These are phyloP conservation scores for Pocillopora damicornis DNA, from an alignment of 64 coral and sea anemone species.

Conservation along the genomic window DNA sequence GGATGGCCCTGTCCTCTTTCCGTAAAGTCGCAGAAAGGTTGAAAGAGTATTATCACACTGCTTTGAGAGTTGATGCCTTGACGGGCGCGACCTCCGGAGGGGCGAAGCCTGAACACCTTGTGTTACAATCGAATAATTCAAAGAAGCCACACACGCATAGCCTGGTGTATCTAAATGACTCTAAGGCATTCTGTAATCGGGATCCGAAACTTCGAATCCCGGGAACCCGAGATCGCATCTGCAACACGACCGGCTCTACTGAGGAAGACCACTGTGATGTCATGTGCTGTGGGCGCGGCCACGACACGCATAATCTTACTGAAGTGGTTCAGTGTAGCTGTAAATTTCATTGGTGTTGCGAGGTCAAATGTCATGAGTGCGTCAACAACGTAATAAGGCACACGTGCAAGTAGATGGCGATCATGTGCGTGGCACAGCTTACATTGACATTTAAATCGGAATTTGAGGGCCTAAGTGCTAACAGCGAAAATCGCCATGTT, in stretches of 20 bases:
- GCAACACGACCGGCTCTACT: conserved; percentile 29
- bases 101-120: conserved; percentile 38
- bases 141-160: conserved; percentile 30
- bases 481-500: background rate
- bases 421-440: background rate
- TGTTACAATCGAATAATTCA: conserved; percentile 22
- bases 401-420: conserved; percentile 55
- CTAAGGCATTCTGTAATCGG: conserved; percentile 42
- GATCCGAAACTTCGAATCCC: conserved; percentile 39
- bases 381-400: conserved; percentile 22
- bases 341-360: conserved; percentile 88
- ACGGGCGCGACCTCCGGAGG: conserved; percentile 16
- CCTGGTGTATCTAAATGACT: conserved; percentile 65
- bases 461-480: background rate
- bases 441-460: background rate
- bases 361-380: conserved; percentile 72
- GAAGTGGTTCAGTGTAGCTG: conserved; percentile 72
- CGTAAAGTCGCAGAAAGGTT: conserved; percentile 49
- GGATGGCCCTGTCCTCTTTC: conserved; percentile 55
- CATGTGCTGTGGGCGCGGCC: conserved; percentile 88
- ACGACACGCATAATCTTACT: conserved; percentile 59
- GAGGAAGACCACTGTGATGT: conserved; percentile 48
- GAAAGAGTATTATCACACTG: conserved; percentile 59
- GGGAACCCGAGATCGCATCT: conserved; percentile 70
- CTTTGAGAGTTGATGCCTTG: conserved; percentile 42